phyloP scores from a whole-genome alignment of 2,888 invertebrate genomes.

The Urechis unicinctus region DNA sequence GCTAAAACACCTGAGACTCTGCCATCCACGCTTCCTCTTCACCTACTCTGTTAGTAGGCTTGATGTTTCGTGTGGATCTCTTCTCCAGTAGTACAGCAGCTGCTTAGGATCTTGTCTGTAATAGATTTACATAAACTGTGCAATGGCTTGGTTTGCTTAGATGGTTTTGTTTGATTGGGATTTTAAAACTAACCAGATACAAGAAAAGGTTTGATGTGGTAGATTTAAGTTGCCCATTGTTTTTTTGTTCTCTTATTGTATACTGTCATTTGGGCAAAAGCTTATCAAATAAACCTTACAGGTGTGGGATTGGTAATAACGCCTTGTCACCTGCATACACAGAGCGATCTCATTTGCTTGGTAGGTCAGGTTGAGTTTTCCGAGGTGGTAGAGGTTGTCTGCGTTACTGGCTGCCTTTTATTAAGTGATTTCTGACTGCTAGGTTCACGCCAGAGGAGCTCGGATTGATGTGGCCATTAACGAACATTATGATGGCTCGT shows the following conservation, averaged over 20 bases:
- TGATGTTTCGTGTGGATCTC: too few relatives aligned
- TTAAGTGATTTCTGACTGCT: background rate
- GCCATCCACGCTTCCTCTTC: constrained; percentile 89
- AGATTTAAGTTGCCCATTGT: background rate
- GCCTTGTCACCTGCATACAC: background rate
- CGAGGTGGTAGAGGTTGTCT: background rate
- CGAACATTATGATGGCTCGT: constrained; percentile 90
- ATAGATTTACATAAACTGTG: too few relatives aligned
- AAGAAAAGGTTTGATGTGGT: background rate
- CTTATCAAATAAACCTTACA: background rate
- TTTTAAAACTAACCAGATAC: too few relatives aligned
- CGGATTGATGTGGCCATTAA: constrained; percentile 92
- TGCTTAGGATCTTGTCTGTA: too few relatives aligned
- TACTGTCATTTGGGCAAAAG: too few relatives aligned
- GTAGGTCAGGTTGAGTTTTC: background rate
- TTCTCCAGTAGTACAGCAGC: too few relatives aligned
- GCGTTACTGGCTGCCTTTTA: background rate
- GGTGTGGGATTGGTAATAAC: background rate
- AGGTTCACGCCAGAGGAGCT: constrained; percentile 56
- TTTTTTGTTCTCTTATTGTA: too few relatives aligned
- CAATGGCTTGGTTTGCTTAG: too few relatives aligned
- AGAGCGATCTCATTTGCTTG: background rate
- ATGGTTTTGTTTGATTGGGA: too few relatives aligned
- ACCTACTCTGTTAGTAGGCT: constrained; percentile 80
- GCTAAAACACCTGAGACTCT: constrained; percentile 85